Conservation (phyloP, 2,888 invertebrate species). For the Galerucella nymphaeae region DNA sequence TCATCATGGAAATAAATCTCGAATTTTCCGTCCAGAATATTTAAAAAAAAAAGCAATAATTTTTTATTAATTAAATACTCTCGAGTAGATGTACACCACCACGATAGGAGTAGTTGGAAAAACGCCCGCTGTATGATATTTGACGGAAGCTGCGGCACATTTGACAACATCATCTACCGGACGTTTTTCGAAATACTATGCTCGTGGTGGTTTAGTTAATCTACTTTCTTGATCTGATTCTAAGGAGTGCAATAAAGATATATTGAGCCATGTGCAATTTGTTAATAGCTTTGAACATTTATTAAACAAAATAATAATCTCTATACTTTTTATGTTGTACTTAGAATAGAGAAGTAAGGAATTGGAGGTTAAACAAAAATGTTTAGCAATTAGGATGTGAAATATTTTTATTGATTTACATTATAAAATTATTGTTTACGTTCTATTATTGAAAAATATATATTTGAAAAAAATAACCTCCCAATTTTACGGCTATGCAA, state of each 20-base stretch:
- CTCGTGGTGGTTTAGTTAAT: too few relatives aligned
- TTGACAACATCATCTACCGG: too few relatives aligned
- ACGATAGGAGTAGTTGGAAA: too few relatives aligned
- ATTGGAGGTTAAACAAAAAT: conserved; percentile 11
- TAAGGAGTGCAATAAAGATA: conserved; percentile 50
- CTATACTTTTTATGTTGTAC: conserved; percentile 52
- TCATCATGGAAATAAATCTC: conserved; percentile 36
- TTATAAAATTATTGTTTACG: neutral
- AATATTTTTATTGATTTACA: too few relatives aligned
- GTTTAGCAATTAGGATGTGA: neutral
- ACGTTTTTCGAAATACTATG: too few relatives aligned
- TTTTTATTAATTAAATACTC: conserved; percentile 22
- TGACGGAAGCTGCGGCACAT: too few relatives aligned
- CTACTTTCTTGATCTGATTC: conserved; percentile 38
- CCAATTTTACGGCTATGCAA: conserved; percentile 16
- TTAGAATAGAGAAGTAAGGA: conserved; percentile 50
- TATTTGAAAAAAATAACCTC: neutral
- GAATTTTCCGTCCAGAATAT: conserved; percentile 43
- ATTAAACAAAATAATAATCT: conserved; percentile 46
- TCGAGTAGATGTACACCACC: too few relatives aligned
- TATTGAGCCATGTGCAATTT: conserved; percentile 52
- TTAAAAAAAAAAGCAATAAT: conserved; percentile 39
- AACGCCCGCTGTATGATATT: too few relatives aligned
- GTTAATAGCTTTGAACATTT: conserved; percentile 46
- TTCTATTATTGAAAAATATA: too few relatives aligned